A percentile compares a stretch with the other conserved stretches of the same genome.
phyloP scores from a whole-genome alignment of 1,140 invertebrate genomes.

The Tetragonula clypearis region DNA sequence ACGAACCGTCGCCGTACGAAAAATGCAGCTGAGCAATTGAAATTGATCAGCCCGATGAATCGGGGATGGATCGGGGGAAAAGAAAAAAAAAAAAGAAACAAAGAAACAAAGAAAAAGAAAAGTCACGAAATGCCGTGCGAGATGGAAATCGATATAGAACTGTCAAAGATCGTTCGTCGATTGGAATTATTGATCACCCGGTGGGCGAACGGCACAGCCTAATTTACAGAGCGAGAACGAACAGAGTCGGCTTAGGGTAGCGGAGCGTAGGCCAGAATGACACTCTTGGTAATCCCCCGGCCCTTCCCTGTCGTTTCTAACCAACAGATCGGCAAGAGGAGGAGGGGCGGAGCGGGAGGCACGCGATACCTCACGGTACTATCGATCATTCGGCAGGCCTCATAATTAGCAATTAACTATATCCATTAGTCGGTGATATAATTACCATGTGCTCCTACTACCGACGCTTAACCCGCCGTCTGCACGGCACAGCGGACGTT shows the following conservation, averaged over 20 bases:
- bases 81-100: too few relatives aligned
- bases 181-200: constrained; percentile 50
- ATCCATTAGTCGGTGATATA: constrained; percentile 82
- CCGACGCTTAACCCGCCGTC: constrained; percentile 75
- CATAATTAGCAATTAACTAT: constrained; percentile 83
- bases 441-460: constrained; percentile 80
- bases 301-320: constrained; percentile 69
- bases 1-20: too few relatives aligned
- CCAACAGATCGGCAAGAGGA: constrained; percentile 62
- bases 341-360: constrained; percentile 9
- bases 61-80: too few relatives aligned
- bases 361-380: constrained; percentile 76
- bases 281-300: constrained; percentile 76
- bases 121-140: not conserved
- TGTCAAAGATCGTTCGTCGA: constrained; percentile 32
- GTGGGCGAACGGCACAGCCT: constrained; percentile 43
- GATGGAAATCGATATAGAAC: not conserved
- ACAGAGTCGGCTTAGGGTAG: constrained; percentile 44
- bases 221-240: constrained; percentile 30
- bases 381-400: constrained; percentile 82
- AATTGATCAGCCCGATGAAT: not conserved
- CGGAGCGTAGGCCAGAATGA: constrained; percentile 68
- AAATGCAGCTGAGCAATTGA: too few relatives aligned
- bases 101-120: too few relatives aligned
- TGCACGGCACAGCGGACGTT: constrained; percentile 69